A percentile compares a stretch with the other conserved stretches of the same genome.
phyloP scores from a whole-genome alignment of 2,797 vertebrate genomes.

The Sardinella longiceps region DNA sequence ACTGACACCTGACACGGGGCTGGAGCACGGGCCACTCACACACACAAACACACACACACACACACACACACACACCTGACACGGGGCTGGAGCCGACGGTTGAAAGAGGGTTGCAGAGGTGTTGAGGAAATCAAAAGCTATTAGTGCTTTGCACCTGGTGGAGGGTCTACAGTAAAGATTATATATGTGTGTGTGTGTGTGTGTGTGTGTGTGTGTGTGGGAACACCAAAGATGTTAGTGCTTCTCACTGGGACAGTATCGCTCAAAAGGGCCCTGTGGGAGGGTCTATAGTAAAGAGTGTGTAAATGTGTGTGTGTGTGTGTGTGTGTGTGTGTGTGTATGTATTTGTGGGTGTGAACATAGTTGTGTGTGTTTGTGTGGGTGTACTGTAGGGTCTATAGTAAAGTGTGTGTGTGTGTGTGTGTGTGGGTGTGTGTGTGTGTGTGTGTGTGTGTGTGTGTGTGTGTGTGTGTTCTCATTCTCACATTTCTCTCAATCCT shows the following conservation, averaged over 20 bases:
- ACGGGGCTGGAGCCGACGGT: neutral
- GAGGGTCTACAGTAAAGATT: neutral
- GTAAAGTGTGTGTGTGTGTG: neutral
- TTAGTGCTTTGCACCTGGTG: neutral
- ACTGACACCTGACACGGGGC: neutral
- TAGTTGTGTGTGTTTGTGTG: constrained; percentile 5
- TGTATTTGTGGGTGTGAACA: no score
- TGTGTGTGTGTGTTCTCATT: neutral
- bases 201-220: neutral
- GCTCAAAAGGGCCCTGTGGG: neutral
- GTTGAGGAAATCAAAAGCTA: neutral
- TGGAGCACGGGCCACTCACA: no score
- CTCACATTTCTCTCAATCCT: neutral
- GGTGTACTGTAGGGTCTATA: no score
- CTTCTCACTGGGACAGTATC: neutral
- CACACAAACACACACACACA: no score
- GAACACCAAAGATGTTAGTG: neutral
- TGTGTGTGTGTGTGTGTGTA: no score
- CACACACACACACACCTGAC: no score
- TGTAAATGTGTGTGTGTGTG: neutral
- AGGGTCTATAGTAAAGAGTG: neutral
- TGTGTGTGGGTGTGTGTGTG: no score
- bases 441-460: no score
- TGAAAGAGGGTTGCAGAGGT: neutral
- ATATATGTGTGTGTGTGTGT: neutral